Evolutionary conservation across 2,888 invertebrate species (phyloP).

Genomic region (Drosophila multiciliata): DNA sequence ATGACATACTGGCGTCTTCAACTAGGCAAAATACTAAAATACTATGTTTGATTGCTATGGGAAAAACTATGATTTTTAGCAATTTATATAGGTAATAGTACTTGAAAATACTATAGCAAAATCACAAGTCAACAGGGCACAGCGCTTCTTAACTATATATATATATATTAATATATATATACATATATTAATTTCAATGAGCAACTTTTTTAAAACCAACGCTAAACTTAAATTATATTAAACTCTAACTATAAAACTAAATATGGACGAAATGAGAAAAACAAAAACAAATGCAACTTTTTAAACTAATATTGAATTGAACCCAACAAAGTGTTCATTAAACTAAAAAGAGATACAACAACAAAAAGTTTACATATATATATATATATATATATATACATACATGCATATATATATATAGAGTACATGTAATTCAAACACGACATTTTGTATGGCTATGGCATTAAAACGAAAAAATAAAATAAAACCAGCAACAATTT

Average conservation of each 20-base stretch:
- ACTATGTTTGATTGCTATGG: slow-evolving; percentile 57
- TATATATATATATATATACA: slow-evolving; percentile 31
- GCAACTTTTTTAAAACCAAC: slow-evolving; percentile 73
- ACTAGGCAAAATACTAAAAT: slow-evolving; percentile 50
- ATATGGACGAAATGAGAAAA: slow-evolving; percentile 25
- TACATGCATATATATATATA: slow-evolving; percentile 15
- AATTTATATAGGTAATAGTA: slow-evolving; percentile 61
- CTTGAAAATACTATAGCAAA: slow-evolving; percentile 31
- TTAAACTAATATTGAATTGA: slow-evolving; percentile 82
- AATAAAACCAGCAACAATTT: slow-evolving; percentile 57
- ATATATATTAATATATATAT: slow-evolving; percentile 22
- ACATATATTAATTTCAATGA: slow-evolving; percentile 62
- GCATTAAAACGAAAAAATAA: slow-evolving; percentile 38
- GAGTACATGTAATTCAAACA: slow-evolving; percentile 36
- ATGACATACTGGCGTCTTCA: slow-evolving; percentile 70
- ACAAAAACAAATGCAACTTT: slow-evolving; percentile 55
- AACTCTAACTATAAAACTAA: slow-evolving; percentile 56
- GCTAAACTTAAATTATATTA: slow-evolving; percentile 61
- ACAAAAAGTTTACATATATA: slow-evolving; percentile 26
- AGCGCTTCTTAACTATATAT: slow-evolving; percentile 75
- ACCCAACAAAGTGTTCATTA: slow-evolving; percentile 84
- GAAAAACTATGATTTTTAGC: slow-evolving; percentile 66
- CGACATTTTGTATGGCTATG: slow-evolving; percentile 76
- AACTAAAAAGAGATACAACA: slow-evolving; percentile 68
- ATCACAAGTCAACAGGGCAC: slow-evolving; percentile 78